phyloP scores from a whole-genome alignment of 2,797 vertebrate species.

The Melanotaenia maccullochi region DNA sequence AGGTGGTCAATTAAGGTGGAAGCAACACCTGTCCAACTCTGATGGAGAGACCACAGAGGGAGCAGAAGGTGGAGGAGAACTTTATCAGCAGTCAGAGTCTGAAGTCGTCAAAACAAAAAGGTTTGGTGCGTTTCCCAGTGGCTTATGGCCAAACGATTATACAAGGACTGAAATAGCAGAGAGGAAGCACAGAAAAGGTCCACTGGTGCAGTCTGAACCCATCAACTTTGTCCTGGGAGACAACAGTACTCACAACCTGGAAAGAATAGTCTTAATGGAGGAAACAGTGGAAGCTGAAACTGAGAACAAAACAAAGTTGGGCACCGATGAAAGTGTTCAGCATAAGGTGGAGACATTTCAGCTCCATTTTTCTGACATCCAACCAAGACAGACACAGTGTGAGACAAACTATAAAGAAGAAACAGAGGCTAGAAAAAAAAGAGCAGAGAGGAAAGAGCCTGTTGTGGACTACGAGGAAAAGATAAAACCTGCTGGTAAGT shows the following conservation, averaged over 20 bases:
- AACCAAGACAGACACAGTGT: not conserved
- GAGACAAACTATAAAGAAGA: slow-evolving; percentile 4
- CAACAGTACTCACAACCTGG: not conserved
- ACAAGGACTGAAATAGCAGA: slow-evolving; percentile 18
- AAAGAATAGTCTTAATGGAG: slow-evolving; percentile 12
- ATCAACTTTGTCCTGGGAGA: not conserved
- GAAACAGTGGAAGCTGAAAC: slow-evolving; percentile 4
- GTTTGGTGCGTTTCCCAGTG: not conserved
- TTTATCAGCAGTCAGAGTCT: slow-evolving; percentile 6
- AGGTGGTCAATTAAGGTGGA: slow-evolving; percentile 21
- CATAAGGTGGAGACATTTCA: slow-evolving; percentile 14
- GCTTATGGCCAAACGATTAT: slow-evolving; percentile 1
- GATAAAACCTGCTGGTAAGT: slow-evolving; percentile 31
- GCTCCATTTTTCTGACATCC: slow-evolving; percentile 9
- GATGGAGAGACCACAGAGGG: slow-evolving; percentile 16
- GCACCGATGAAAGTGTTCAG: rapidly evolving
- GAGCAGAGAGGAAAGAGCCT: slow-evolving; percentile 5
- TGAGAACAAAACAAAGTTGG: not conserved
- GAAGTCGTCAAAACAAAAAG: slow-evolving; percentile 1
- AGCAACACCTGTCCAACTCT: not conserved
- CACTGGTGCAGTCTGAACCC: slow-evolving; percentile 11
- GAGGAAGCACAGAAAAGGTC: not conserved
- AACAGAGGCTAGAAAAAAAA: not conserved
- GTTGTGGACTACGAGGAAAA: not conserved
- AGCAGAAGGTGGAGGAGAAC: slow-evolving; percentile 4